These are phyloP conservation scores for Encarsia formosa DNA, from an alignment of 2,888 invertebrate species.

Conservation along the genomic window DNA sequence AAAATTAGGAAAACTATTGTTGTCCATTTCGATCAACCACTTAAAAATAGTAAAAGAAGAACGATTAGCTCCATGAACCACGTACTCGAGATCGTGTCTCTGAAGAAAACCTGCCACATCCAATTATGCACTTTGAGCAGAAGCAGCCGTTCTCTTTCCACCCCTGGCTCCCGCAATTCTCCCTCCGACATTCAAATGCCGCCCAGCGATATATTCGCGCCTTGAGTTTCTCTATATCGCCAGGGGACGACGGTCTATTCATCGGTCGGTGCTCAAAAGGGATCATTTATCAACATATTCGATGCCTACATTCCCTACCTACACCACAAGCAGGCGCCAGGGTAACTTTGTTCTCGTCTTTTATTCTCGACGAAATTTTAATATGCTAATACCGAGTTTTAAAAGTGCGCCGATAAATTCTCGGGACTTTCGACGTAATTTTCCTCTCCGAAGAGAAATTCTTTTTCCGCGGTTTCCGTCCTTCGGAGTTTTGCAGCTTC, in stretches of 20 bases:
- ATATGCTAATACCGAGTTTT: slow-evolving; percentile 51
- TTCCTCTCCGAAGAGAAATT: slow-evolving; percentile 43
- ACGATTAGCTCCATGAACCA: too few relatives aligned
- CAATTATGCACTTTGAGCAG: slow-evolving; percentile 9
- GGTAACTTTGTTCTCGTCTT: slow-evolving; percentile 30
- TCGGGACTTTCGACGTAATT: slow-evolving; percentile 51
- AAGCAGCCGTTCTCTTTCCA: not conserved
- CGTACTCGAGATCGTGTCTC: not conserved
- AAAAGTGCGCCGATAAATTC: slow-evolving; percentile 52
- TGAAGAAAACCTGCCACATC: slow-evolving; percentile 16
- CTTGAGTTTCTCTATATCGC: too few relatives aligned
- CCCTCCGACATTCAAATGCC: slow-evolving; percentile 48
- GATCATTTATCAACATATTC: slow-evolving; percentile 52
- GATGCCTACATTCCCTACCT: too few relatives aligned
- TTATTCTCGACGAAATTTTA: slow-evolving; percentile 39
- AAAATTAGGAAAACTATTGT: too few relatives aligned
- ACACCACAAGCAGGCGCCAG: not conserved
- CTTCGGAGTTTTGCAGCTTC: slow-evolving; percentile 32
- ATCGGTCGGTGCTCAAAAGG: too few relatives aligned
- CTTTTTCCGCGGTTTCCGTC: slow-evolving; percentile 39
- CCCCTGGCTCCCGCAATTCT: slow-evolving; percentile 19
- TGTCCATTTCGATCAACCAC: too few relatives aligned
- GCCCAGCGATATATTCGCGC: slow-evolving; percentile 22
- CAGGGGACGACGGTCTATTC: too few relatives aligned
- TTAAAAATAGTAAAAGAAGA: too few relatives aligned